Conservation (phyloP, 2,888 invertebrate species). For the Phyto melanocephala region DNA sequence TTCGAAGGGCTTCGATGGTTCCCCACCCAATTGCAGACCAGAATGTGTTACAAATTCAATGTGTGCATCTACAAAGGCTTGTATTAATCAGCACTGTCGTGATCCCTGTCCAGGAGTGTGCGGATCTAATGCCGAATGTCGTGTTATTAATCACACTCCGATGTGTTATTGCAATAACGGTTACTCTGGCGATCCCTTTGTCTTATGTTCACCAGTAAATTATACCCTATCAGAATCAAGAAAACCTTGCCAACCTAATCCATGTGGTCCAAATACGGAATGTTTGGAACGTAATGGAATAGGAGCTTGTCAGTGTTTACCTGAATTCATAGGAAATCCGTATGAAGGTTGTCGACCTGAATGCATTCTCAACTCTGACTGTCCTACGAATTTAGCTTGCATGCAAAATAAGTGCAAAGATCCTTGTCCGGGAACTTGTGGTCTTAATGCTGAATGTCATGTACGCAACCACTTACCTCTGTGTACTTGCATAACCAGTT, state of each 20-base stretch:
- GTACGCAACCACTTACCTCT: constrained; percentile 85
- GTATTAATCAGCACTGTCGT: constrained; percentile 85
- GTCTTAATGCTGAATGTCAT: constrained; percentile 86
- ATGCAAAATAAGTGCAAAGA: constrained; percentile 86
- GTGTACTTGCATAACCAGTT: constrained; percentile 84
- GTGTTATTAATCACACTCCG: constrained; percentile 82
- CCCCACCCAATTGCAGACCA: constrained; percentile 87
- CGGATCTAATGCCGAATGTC: constrained; percentile 81
- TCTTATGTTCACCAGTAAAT: constrained; percentile 67
- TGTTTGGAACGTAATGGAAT: constrained; percentile 83
- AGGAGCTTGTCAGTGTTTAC: constrained; percentile 85
- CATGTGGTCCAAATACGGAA: constrained; percentile 88
- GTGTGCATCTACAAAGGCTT: constrained; percentile 86
- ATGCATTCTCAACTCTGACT: constrained; percentile 86
- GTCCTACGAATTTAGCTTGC: constrained; percentile 85
- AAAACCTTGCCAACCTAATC: constrained; percentile 84
- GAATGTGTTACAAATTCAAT: constrained; percentile 90
- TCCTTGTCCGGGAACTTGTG: constrained; percentile 89
- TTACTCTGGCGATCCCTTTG: constrained; percentile 82
- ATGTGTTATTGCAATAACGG: constrained; percentile 81
- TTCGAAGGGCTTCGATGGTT: constrained; percentile 84
- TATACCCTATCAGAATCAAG: constrained; percentile 73
- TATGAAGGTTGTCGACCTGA: constrained; percentile 88
- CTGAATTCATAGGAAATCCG: constrained; percentile 87
- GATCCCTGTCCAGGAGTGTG: constrained; percentile 87